A percentile compares a stretch with the other conserved stretches of the same genome.
These are phyloP conservation scores for Agrotis segetum DNA, from an alignment of 2,888 invertebrate species.

Conservation along the genomic window DNA sequence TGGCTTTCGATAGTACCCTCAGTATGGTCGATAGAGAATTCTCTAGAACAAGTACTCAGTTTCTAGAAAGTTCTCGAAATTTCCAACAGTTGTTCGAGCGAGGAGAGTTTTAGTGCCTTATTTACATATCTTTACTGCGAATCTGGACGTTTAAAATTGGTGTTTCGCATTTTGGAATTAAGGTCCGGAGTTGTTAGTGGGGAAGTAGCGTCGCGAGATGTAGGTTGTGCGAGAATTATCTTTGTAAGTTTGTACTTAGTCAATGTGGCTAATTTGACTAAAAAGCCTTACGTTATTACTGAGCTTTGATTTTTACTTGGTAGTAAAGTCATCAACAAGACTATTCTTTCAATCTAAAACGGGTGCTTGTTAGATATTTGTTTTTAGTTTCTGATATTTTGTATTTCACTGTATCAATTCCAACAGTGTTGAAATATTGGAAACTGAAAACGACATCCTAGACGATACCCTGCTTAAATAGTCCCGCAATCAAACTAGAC, in stretches of 20 bases:
- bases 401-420: too few relatives aligned
- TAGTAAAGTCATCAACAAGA: too few relatives aligned
- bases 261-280: neutral
- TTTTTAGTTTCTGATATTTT: too few relatives aligned
- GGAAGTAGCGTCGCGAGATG: neutral
- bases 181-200: neutral
- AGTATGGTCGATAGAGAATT: conserved; percentile 21
- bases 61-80: conserved; percentile 36
- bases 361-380: too few relatives aligned
- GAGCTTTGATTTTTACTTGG: too few relatives aligned
- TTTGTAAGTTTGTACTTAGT: neutral
- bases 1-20: conserved; percentile 37
- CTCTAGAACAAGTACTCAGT: conserved; percentile 26
- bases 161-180: conserved; percentile 40
- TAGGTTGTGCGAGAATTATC: neutral
- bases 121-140: conserved; percentile 54
- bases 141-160: conserved; percentile 41
- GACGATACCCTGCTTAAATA: too few relatives aligned
- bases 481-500: too few relatives aligned
- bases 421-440: too few relatives aligned
- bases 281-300: too few relatives aligned
- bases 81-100: conserved; percentile 37
- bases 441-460: too few relatives aligned
- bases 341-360: too few relatives aligned
- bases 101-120: conserved; percentile 43